Evolutionary conservation across 1,140 invertebrate species (phyloP).

Genomic region (Contarinia nasturtii): DNA sequence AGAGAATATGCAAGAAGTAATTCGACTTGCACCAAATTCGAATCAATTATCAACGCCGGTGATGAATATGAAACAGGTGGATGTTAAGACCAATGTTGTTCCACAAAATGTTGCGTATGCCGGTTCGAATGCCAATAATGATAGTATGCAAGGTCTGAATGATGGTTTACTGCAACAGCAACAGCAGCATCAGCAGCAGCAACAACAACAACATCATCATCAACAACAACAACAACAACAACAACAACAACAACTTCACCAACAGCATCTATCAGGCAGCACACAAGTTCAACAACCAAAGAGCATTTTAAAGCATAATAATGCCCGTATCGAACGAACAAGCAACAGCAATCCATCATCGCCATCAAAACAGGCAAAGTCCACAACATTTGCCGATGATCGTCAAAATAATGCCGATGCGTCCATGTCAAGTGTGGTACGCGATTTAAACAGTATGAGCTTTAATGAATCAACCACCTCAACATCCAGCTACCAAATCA

Average conservation of each 20-base stretch:
- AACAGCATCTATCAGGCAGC: conserved; percentile 5
- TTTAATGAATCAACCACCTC: not conserved
- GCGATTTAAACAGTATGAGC: not conserved
- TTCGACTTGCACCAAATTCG: conserved; percentile 12
- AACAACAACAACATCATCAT: not conserved
- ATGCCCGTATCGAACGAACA: conserved; percentile 10
- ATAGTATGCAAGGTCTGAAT: not conserved
- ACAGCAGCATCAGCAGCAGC: too few species aligned
- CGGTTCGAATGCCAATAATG: not conserved
- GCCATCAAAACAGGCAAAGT: conserved; percentile 22
- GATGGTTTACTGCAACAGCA: not conserved
- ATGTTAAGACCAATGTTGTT: conserved; percentile 13
- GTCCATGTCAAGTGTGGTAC: not conserved
- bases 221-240: not conserved
- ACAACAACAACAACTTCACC: too few species aligned
- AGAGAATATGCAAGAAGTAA: conserved; percentile 23
- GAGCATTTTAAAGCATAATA: conserved; percentile 23
- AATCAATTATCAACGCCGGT: conserved; percentile 18
- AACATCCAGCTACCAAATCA: not conserved
- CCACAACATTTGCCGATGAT: conserved; percentile 21
- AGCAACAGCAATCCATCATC: conserved; percentile 14
- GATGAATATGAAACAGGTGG: conserved; percentile 19
- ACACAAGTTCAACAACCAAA: conserved; percentile 16
- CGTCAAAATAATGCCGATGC: conserved; percentile 4
- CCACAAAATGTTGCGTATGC: conserved; percentile 2